phyloP scores from a whole-genome alignment of 2,113 vertebrate genomes.

The Pelecanus crispus region DNA sequence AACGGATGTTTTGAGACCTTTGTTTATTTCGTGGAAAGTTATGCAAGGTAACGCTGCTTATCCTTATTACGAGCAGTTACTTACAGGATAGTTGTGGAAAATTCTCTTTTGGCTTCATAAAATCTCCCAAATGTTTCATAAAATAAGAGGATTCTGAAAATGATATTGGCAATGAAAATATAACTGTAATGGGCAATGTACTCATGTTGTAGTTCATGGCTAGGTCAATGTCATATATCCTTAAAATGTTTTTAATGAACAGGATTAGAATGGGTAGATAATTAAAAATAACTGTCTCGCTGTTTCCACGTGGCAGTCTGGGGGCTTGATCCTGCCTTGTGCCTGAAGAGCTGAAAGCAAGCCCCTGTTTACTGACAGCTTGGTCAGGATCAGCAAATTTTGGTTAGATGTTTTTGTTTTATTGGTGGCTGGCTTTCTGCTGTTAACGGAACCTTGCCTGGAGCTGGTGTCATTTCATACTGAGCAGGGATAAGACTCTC shows the following conservation, averaged over 20 bases:
- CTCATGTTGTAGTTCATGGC: neutral
- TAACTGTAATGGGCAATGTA: neutral
- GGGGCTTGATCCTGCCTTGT: neutral
- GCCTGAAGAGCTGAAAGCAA: neutral
- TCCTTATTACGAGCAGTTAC: neutral
- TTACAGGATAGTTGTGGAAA: neutral
- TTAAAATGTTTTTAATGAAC: neutral
- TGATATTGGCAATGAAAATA: neutral
- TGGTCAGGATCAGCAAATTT: neutral
- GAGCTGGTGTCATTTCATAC: neutral
- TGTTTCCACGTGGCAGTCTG: neutral
- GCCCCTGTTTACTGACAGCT: neutral
- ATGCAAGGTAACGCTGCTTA: neutral
- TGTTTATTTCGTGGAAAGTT: neutral
- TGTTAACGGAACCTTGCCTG: neutral
- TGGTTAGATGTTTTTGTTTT: neutral
- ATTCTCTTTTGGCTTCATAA: neutral
- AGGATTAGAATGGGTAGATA: neutral
- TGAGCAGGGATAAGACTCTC: neutral
- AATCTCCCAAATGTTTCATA: neutral
- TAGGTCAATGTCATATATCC: neutral
- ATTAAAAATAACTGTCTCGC: neutral
- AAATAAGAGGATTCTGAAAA: constrained; percentile 17
- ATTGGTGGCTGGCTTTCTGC: neutral
- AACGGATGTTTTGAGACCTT: neutral